Evolutionary conservation across 1,140 invertebrate species (phyloP).

Genomic region (Drosophila sp.): DNA sequence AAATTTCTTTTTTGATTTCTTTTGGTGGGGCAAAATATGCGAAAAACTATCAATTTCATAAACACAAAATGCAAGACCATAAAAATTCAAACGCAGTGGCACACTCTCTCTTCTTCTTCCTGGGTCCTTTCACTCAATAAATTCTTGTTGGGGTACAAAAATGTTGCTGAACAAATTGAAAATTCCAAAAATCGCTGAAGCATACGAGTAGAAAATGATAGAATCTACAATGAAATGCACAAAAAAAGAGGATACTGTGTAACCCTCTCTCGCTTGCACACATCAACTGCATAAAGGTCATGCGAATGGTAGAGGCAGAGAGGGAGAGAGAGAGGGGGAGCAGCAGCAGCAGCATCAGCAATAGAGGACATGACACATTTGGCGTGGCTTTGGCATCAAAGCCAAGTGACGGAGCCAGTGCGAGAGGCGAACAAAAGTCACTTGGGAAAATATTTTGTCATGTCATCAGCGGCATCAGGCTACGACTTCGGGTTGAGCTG

Average conservation of each 20-base stretch:
- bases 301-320: conserved; percentile 7
- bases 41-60: conserved; percentile 18
- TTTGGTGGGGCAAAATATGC: background rate
- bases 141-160: conserved; percentile 64
- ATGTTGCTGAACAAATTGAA: conserved; percentile 78
- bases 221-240: conserved; percentile 78
- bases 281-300: conserved; percentile 54
- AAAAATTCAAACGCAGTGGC: conserved; percentile 12
- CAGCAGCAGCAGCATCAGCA: background rate
- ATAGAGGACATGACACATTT: conserved; percentile 39
- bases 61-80: conserved; percentile 17
- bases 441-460: conserved; percentile 79
- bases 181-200: conserved; percentile 78
- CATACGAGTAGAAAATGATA: conserved; percentile 78
- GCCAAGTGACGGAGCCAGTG: conserved; percentile 45
- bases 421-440: conserved; percentile 54
- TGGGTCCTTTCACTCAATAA: conserved; percentile 40
- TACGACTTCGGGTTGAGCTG: conserved; percentile 1
- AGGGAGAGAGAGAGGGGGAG: conserved; percentile 2
- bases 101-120: conserved; percentile 3
- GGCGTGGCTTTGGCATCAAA: conserved; percentile 69
- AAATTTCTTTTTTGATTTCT: conserved; percentile 8
- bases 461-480: conserved; percentile 68
- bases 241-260: conserved; percentile 47
- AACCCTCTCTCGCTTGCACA: conserved; percentile 38